A percentile compares a stretch with the other conserved stretches of the same genome.
Evolutionary conservation across 2,797 vertebrate species (phyloP).

Genomic region (Hippocampus kuda): DNA sequence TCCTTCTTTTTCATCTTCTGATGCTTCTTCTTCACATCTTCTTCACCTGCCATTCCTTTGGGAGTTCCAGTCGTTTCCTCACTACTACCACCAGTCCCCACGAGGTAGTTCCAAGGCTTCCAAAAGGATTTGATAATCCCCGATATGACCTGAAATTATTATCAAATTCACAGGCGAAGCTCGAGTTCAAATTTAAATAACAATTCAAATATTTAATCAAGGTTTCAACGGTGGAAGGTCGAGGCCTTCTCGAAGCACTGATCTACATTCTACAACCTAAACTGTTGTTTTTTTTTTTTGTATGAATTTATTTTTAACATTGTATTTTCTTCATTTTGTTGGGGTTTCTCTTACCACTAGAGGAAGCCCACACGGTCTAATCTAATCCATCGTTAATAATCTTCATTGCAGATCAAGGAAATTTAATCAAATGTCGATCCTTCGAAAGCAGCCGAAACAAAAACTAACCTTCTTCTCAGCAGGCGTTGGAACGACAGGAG

Average conservation of each 20-base stretch:
- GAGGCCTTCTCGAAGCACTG: too few species aligned
- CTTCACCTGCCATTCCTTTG: conserved; percentile 7
- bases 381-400: neutral
- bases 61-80: conserved; percentile 30
- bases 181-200: neutral
- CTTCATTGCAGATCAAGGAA: neutral
- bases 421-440: neutral
- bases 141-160: conserved; percentile 47
- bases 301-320: too few species aligned
- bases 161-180: too few species aligned
- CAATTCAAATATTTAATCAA: neutral
- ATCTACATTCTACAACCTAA: too few species aligned
- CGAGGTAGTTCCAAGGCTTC: conserved; percentile 69
- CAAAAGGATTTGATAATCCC: conserved; percentile 65
- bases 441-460: neutral
- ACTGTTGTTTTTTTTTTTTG: too few species aligned
- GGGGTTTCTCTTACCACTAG: too few species aligned
- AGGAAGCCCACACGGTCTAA: neutral
- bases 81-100: conserved; percentile 36
- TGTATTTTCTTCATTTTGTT: too few species aligned
- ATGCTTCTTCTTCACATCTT: conserved; percentile 11
- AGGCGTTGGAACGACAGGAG: conserved; percentile 38
- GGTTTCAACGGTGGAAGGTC: too few species aligned
- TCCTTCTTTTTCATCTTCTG: conserved; percentile 10
- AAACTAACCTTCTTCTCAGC: conserved; percentile 52